These are phyloP conservation scores for Bombyx mori DNA, from an alignment of 1,140 invertebrate species.

Conservation along the genomic window DNA sequence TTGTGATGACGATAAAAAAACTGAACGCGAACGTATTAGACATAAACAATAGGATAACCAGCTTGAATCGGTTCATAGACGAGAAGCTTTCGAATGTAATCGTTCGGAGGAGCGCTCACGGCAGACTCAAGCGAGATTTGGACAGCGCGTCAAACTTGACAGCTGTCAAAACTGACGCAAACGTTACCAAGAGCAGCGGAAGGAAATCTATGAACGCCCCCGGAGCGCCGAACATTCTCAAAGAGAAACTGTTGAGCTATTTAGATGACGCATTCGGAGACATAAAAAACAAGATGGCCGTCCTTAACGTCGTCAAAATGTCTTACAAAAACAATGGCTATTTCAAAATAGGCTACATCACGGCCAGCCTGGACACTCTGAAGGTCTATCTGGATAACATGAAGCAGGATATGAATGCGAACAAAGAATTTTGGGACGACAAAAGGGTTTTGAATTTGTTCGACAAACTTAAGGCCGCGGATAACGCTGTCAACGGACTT, in stretches of 20 bases:
- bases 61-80: too few species aligned
- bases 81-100: not conserved
- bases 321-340: constrained; percentile 14
- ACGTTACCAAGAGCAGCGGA: not conserved
- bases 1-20: not conserved
- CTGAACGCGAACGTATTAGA: not conserved
- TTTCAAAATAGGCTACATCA: constrained; percentile 37
- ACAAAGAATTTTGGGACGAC: constrained; percentile 25
- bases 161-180: not conserved
- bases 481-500: constrained; percentile 18
- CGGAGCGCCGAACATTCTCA: constrained; percentile 16
- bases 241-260: constrained; percentile 26
- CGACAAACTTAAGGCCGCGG: constrained; percentile 29
- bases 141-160: not conserved
- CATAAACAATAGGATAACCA: too few species aligned
- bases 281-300: constrained; percentile 24
- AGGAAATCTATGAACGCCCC: not conserved
- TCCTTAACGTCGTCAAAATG: constrained; percentile 20
- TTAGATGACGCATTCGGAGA: constrained; percentile 32
- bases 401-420: constrained; percentile 18
- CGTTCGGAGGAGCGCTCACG: not conserved
- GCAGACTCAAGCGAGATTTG: not conserved
- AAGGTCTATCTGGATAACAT: constrained; percentile 30
- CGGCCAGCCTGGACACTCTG: constrained; percentile 31
- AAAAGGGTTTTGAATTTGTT: constrained; percentile 30